Conservation (phyloP, 2,113 vertebrate genomes). For the Scopus umbretta region DNA sequence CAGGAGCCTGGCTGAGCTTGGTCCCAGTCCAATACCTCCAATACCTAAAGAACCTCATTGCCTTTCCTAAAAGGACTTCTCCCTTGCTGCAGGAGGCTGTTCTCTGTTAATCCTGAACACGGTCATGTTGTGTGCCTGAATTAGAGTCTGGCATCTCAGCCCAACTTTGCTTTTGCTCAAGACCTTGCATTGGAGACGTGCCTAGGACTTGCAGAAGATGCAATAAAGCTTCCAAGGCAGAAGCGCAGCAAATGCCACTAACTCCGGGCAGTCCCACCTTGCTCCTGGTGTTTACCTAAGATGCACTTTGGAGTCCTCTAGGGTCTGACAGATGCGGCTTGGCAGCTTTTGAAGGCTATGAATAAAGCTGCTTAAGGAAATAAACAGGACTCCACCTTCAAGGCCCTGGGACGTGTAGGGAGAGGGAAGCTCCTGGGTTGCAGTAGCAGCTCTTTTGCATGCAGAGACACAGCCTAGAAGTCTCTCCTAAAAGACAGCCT, state of each 20-base stretch:
- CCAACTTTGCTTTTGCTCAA: rapidly evolving
- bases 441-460: not conserved
- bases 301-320: not conserved
- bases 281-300: not conserved
- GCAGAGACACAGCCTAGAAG: not conserved
- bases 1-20: not conserved
- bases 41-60: not conserved
- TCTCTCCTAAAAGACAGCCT: not conserved
- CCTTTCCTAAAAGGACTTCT: not conserved
- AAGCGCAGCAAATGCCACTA: not conserved
- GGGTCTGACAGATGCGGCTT: not conserved
- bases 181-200: not conserved
- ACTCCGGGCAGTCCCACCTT: not conserved
- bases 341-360: slow-evolving; percentile 26
- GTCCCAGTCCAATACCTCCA: not conserved
- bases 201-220: not conserved
- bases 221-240: not conserved
- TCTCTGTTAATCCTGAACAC: not conserved
- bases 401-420: not conserved
- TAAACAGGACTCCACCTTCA: slow-evolving; percentile 34
- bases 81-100: not conserved
- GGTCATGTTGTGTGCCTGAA: not conserved
- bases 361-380: slow-evolving; percentile 35
- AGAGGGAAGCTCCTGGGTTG: not conserved
- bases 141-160: not conserved